Conservation (phyloP, 2,888 invertebrate species). For the Caenorhabditis sp. region DNA sequence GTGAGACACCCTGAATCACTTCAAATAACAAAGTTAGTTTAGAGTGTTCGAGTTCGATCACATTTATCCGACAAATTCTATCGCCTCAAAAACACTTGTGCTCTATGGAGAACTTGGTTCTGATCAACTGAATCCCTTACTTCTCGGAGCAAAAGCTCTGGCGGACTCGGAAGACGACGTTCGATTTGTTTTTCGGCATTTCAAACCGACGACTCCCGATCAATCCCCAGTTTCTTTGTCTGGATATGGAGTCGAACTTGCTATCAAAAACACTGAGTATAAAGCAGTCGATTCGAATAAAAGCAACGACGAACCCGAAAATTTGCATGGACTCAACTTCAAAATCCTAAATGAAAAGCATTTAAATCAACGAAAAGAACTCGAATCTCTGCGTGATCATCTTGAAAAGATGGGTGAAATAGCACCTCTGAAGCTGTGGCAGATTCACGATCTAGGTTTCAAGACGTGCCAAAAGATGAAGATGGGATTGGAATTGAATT, state of each 20-base stretch:
- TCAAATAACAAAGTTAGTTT: neutral
- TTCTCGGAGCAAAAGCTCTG: constrained; percentile 79
- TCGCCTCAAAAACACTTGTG: constrained; percentile 71
- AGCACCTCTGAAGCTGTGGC: constrained; percentile 91
- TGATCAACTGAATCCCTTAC: constrained; percentile 82
- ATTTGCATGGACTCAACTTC: constrained; percentile 92
- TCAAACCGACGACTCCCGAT: neutral
- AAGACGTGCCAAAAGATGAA: constrained; percentile 91
- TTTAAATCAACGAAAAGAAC: constrained; percentile 85
- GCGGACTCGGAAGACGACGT: constrained; percentile 85
- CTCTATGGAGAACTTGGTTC: constrained; percentile 93
- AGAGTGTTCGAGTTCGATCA: constrained; percentile 61
- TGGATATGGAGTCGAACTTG: constrained; percentile 97
- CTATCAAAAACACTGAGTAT: constrained; percentile 98
- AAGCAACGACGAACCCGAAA: constrained; percentile 83
- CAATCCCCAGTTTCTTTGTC: constrained; percentile 85
- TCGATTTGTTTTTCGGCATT: constrained; percentile 90
- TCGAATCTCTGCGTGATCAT: constrained; percentile 88
- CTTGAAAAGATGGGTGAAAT: constrained; percentile 92
- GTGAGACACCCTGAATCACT: too few species aligned
- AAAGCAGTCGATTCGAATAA: constrained; percentile 93
- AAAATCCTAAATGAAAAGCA: constrained; percentile 82
- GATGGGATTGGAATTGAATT: constrained; percentile 83
- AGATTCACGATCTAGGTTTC: constrained; percentile 80
- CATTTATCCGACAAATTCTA: constrained; percentile 47